Base-by-base conservation (phyloP, 2,888 invertebrate genomes). In the Altica lythri region DNA sequence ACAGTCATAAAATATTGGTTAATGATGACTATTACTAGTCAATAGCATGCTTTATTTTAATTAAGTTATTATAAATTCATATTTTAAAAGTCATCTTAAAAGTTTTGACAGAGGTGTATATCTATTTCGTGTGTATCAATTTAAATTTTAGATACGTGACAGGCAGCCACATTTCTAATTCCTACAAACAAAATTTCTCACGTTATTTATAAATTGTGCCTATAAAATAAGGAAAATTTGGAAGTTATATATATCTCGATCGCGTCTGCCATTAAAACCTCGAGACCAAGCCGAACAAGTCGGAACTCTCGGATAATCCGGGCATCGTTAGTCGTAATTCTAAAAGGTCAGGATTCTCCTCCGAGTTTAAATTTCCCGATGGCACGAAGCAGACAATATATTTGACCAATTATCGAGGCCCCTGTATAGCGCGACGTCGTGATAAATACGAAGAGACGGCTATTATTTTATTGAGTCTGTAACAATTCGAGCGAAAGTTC, bases 401-500 rank as follows among this genome's bases (percentile, higher is more conserved):
- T 74, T 73, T 72, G 71, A 74, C 72, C 73, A 74, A 74, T 74
- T 74, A 74, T 69, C 70, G 67, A 62, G 61, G 63, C 59, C 61
- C 62, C 66, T 60, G 64, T 61, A 63, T 64, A 61, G 61, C 62
- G 66, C 63, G 68, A 69, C 70, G 68, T 69, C 72, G 73, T 73
- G 73, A 74, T 73, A 72, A 73, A 72, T 72, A 67, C 68, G 54
- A 59, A 59, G 58, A 66, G 71, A 71, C 68, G 65, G 69, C 72
- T 69, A 73, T 74, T 73, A 73, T 72, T 74, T 73, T 46, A 73
- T 72, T 70, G 70, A 67, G 66, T 65, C 63, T 55, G 62, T 70
- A 68, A 69, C 68, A 66, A 67, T 67, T 63, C 65, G 62, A 51
- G 60, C 63, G 55, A 65, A 66, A 65, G 62, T 61, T 63, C 55